phyloP scores from a whole-genome alignment of 2,888 invertebrate genomes.

The Capitulum mitella region DNA sequence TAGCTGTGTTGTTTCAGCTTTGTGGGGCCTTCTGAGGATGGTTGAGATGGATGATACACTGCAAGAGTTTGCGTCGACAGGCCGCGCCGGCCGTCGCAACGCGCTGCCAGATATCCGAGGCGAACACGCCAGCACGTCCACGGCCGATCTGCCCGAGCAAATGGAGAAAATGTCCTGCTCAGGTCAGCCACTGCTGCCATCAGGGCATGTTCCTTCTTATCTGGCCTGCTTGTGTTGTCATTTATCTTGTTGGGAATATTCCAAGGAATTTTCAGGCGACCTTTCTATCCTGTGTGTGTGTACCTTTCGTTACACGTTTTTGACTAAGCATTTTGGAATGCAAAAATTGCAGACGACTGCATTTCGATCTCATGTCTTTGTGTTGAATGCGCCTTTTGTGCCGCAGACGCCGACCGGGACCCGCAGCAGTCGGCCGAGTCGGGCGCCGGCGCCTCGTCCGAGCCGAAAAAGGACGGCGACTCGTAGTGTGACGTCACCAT shows the following conservation, averaged over 20 bases:
- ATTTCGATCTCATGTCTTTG: not conserved
- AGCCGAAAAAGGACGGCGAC: not conserved
- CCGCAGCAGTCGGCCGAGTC: not conserved
- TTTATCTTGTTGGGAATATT: no score
- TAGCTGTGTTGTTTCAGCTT: no score
- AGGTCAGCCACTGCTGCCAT: not conserved
- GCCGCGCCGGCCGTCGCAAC: conserved; percentile 78
- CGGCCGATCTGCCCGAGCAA: conserved; percentile 67
- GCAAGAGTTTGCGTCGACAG: conserved; percentile 69
- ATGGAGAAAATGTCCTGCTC: conserved; percentile 60
- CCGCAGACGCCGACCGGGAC: not conserved
- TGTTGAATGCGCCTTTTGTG: not conserved
- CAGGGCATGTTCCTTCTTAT: no score
- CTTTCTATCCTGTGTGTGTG: no score
- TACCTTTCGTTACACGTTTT: no score
- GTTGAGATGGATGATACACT: not conserved
- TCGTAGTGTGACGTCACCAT: not conserved
- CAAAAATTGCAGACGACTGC: no score
- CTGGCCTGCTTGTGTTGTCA: no score
- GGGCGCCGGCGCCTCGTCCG: not conserved
- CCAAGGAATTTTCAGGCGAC: no score
- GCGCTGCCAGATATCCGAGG: conserved; percentile 77
- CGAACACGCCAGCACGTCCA: conserved; percentile 61
- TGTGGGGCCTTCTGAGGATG: no score
- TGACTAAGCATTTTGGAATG: no score